phyloP scores from a whole-genome alignment of 1,140 invertebrate genomes.

The Trichomalopsis sarcophagae region DNA sequence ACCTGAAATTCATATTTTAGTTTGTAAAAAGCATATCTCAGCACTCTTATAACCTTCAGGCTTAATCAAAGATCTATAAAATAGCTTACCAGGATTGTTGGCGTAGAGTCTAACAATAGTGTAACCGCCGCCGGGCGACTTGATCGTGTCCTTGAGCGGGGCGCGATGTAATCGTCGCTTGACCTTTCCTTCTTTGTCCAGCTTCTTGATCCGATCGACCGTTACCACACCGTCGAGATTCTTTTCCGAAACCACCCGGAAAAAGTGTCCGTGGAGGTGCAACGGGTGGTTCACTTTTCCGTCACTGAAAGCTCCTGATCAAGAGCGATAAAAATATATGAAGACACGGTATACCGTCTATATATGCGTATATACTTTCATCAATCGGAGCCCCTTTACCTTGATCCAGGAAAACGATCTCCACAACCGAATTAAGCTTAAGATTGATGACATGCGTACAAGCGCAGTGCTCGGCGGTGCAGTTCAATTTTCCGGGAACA shows the following conservation, averaged over 20 bases:
- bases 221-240: constrained; percentile 79
- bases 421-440: constrained; percentile 5
- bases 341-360: background rate
- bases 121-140: constrained; percentile 92
- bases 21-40: no score
- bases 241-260: constrained; percentile 86
- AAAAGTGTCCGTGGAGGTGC: constrained; percentile 89
- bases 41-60: no score
- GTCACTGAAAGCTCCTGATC: background rate
- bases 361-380: background rate
- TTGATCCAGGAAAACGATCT: constrained; percentile 39
- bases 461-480: constrained; percentile 24
- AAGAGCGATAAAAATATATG: background rate
- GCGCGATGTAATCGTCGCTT: constrained; percentile 83
- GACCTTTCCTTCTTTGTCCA: constrained; percentile 84
- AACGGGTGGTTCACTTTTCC: constrained; percentile 83
- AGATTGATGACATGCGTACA: constrained; percentile 24
- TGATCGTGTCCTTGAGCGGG: constrained; percentile 88
- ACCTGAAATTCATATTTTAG: constrained; percentile 56
- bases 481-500: background rate
- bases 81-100: constrained; percentile 7
- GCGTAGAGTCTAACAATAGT: constrained; percentile 75
- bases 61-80: no score
- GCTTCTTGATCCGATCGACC: constrained; percentile 80
- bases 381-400: background rate